Percentiles rank a stretch among this genome's conserved stretches.
Conservation (phyloP, 2,113 vertebrate species). For the Petrocephalus microphthalmus region DNA sequence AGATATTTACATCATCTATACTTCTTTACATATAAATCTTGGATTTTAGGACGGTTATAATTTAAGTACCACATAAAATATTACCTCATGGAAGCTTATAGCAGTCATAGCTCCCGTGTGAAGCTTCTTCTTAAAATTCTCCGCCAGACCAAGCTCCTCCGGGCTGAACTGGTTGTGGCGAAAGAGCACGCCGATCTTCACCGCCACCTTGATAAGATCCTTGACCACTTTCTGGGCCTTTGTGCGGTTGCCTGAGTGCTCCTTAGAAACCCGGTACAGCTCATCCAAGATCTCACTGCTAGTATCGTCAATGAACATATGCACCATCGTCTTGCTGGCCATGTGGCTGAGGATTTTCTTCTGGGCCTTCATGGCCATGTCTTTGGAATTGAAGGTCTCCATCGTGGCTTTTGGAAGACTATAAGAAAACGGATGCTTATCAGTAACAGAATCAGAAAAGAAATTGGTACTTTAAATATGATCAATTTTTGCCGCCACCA, state of each 20-base stretch:
- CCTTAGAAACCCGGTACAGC: constrained; percentile 72
- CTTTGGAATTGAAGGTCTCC: constrained; percentile 79
- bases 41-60: not conserved
- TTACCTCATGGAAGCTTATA: constrained; percentile 69
- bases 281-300: constrained; percentile 78
- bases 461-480: no score
- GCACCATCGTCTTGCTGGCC: constrained; percentile 76
- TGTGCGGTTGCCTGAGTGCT: constrained; percentile 71
- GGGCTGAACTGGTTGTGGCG: constrained; percentile 75
- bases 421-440: not conserved
- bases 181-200: constrained; percentile 76
- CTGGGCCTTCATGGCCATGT: constrained; percentile 77
- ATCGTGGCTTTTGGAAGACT: constrained; percentile 56
- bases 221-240: constrained; percentile 77
- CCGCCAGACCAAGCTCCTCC: constrained; percentile 69
- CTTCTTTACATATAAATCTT: not conserved
- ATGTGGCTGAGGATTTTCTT: constrained; percentile 82
- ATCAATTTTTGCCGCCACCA: not conserved
- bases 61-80: not conserved
- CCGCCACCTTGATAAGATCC: constrained; percentile 76
- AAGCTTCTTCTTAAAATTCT: constrained; percentile 81
- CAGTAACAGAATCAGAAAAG: not conserved
- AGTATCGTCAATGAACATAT: constrained; percentile 75
- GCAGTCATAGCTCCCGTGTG: constrained; percentile 76
- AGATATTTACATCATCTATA: not conserved